Base-by-base conservation (phyloP, 92 coral and sea anemone genomes). In the Heliopora coerulea region DNA sequence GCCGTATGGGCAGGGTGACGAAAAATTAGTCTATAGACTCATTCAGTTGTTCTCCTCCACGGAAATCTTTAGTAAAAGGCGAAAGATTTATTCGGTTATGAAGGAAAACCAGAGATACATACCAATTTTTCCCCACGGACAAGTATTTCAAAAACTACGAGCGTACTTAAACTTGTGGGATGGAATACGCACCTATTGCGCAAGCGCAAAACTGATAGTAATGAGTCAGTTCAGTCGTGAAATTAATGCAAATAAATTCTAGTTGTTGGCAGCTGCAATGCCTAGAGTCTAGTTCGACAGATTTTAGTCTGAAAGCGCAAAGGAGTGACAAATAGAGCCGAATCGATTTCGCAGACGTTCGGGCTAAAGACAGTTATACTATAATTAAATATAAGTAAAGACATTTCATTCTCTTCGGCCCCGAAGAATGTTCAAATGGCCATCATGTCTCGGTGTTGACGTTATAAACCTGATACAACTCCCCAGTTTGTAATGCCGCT, bases 1-100 rank as follows among this genome's bases (percentile, higher is more conserved):
- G 96, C 96, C 88, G 57, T 10, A 66, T 83, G n/a, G 91, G 96
- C 96, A 89, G 96, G 91, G 91, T 88, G 83, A 87, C 89, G 61
- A 67, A 67, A 67, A 39, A 67, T 67, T 67, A 20, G 74, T 46
- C 74, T 67, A 67, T 67, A 67, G 74, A 67, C 74, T 67, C 74
- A 67, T 67, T 67, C 59, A 21, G 59, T 46, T 67, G 74, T 67
- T 67, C 74, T 41, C 74, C 74, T 67, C 74, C 74, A 67, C 74
- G 74, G 74, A 67, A 67, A 67, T 67, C 74, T 67, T 67, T 67
- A 63, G 70, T 63, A 63, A 63, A 63, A 63, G 57, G 70, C 70
- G 70, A 63, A 63, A 63, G 70, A 63, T 63, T 63, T 63, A 30
- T 63, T 3, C 61, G 61, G 3, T 9, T 31, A 56, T 56, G 61